These are phyloP conservation scores for Centruroides sculpturatus DNA, from an alignment of 1,140 invertebrate genomes.

Conservation along the genomic window DNA sequence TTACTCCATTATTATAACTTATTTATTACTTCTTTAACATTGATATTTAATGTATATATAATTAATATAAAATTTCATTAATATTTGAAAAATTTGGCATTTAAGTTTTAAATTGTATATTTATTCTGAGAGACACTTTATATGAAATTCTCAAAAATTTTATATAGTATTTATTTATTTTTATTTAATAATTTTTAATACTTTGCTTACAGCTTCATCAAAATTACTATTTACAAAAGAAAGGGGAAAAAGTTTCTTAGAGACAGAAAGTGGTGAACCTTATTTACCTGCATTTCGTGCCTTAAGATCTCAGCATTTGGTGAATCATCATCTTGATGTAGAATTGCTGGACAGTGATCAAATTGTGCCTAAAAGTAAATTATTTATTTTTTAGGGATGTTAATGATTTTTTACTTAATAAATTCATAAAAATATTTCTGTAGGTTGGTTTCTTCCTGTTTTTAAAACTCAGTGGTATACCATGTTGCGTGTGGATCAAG, in stretches of 20 bases:
- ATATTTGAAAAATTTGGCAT: too few relatives aligned
- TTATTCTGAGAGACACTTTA: too few relatives aligned
- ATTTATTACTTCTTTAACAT: too few relatives aligned
- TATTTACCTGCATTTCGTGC: slow-evolving; percentile 45
- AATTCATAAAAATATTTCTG: slow-evolving; percentile 11
- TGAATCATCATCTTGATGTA: slow-evolving; percentile 53
- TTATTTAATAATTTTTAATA: background rate
- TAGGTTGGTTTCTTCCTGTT: slow-evolving; percentile 45
- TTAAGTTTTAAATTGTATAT: too few relatives aligned
- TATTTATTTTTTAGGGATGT: background rate
- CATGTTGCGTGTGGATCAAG: slow-evolving; percentile 51
- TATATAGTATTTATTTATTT: background rate
- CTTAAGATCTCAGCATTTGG: slow-evolving; percentile 50
- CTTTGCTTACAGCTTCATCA: background rate
- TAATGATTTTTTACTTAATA: too few relatives aligned
- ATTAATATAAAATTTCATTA: too few relatives aligned
- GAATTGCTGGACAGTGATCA: slow-evolving; percentile 49
- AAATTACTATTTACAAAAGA: slow-evolving; percentile 24
- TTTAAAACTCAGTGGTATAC: slow-evolving; percentile 53
- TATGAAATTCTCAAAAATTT: slow-evolving; percentile 7
- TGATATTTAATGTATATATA: too few relatives aligned
- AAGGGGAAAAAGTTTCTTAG: slow-evolving; percentile 32
- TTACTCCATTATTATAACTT: too few relatives aligned
- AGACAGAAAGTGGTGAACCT: slow-evolving; percentile 37
- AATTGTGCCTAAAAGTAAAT: slow-evolving; percentile 43